Evolutionary conservation across 1,140 invertebrate genomes (phyloP), one percentile per base, ranked within the genome.

Genomic region (Caenorhabditis briggsae): DNA sequence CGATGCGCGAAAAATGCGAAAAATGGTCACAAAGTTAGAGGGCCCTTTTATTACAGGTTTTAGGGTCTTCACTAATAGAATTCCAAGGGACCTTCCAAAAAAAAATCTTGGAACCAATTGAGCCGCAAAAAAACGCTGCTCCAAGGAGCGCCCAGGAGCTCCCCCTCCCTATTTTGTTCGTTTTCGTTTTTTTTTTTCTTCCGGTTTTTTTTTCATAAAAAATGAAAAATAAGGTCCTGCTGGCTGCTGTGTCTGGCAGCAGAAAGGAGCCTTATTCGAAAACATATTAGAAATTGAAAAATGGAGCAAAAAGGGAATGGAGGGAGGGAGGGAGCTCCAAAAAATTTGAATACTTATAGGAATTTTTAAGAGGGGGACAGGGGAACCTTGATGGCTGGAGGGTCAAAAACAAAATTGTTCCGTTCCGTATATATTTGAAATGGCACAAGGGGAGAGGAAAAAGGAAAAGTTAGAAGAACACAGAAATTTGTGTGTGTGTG

Each of bases 261-360:
- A 18, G 55, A 18, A 6, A 25, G 11, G 8, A 5, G 9, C 33
- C 9, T 33, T 16, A 25, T 64, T 33, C 23, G 25, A 64, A 64
- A 64, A 64, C 59, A 82, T 82, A 50, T 82, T 55, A 82, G 43
- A 82, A 82, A 50, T 82, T 48, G 50, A 55, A 50, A 82, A 82
- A 55, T 82, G 74, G 11, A 16, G 50, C 11, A 53, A 16, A 33
- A 33, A 2, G 33, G 33, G 33, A 65, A 11, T n/a, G n/a, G n/a
- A n/a, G n/a, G n/a, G n/a, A 23, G 11, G n/a, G 33, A 2, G 1
- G 33, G 33, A 33, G 33, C 33, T 33, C 33, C 33, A 33, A 33
- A 74, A 46, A 46, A 33, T 74, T 74, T 48, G 46, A 74, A 46
- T 74, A n/a, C 16, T 74, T 33, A 43, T 48, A 46, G 18, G 56